phyloP scores from a whole-genome alignment of 2,888 invertebrate species.

The Tetranychus piercei region DNA sequence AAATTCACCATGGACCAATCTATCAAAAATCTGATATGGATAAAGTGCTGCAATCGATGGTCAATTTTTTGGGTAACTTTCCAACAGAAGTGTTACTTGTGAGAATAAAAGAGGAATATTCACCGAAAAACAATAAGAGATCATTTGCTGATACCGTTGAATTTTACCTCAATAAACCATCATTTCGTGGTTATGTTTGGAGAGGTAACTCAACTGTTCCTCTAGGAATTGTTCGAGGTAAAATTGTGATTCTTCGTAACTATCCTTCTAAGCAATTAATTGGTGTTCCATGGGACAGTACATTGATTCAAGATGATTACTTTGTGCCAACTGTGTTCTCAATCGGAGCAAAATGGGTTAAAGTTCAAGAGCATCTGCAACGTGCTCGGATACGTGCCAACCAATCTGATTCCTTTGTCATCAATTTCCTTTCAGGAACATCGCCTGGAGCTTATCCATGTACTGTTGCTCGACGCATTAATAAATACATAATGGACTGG shows the following conservation, averaged over 20 bases:
- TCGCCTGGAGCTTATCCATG: slow-evolving; percentile 3
- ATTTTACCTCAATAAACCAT: background rate
- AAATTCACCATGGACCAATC: slow-evolving; percentile 8
- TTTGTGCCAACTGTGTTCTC: slow-evolving; percentile 6
- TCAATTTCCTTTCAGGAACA: slow-evolving; percentile 17
- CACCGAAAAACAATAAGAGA: background rate
- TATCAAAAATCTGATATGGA: slow-evolving; percentile 14
- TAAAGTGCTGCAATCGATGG: slow-evolving; percentile 3
- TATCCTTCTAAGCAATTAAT: background rate
- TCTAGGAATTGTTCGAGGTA: slow-evolving; percentile 15
- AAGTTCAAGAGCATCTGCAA: slow-evolving; percentile 12
- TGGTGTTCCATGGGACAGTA: slow-evolving; percentile 10
- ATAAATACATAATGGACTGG: slow-evolving; percentile 6
- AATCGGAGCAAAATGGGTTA: slow-evolving; percentile 12
- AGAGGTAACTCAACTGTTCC: background rate
- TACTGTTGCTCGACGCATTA: slow-evolving; percentile 7
- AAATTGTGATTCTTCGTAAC: slow-evolving; percentile 16
- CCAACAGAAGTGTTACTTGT: slow-evolving; percentile 15
- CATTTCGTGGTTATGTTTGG: slow-evolving; percentile 9
- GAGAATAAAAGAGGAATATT: slow-evolving; percentile 14
- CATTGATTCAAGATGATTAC: slow-evolving; percentile 17
- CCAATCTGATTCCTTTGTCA: background rate
- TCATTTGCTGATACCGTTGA: slow-evolving; percentile 13
- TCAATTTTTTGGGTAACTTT: slow-evolving; percentile 8
- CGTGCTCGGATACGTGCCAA: background rate